Conservation (phyloP, 2,797 vertebrate genomes). For the Rhinogobio ventralis region DNA sequence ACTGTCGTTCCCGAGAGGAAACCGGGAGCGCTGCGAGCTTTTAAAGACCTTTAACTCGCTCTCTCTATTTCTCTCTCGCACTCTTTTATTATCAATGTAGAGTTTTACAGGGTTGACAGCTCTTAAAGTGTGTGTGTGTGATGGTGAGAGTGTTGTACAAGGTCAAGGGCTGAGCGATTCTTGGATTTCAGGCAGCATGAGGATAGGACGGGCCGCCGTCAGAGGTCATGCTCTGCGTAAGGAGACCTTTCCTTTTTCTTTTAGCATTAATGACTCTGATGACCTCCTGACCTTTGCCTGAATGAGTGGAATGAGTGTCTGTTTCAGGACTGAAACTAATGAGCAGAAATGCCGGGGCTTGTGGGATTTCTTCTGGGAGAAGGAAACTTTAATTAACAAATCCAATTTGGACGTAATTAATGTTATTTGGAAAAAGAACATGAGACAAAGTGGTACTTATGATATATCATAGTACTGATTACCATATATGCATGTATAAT, state of each 20-base stretch:
- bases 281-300: constrained; percentile 24
- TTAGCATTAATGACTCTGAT: constrained; percentile 28
- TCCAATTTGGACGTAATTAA: not conserved
- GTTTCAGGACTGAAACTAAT: constrained; percentile 18
- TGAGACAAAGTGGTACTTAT: not conserved
- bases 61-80: constrained; percentile 21
- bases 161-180: constrained; percentile 10
- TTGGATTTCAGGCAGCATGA: constrained; percentile 30
- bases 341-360: constrained; percentile 10
- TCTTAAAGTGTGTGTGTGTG: constrained; percentile 22
- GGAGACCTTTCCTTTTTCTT: constrained; percentile 25
- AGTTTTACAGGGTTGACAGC: constrained; percentile 54
- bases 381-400: constrained; percentile 38
- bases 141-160: not conserved
- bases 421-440: constrained; percentile 19
- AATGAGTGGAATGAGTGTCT: constrained; percentile 13
- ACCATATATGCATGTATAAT: too few relatives aligned
- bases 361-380: constrained; percentile 6
- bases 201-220: constrained; percentile 12
- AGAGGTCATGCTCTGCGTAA: constrained; percentile 23
- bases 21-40: constrained; percentile 72
- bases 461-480: not conserved
- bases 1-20: constrained; percentile 63
- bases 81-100: constrained; percentile 22
- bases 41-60: constrained; percentile 58